phyloP scores from a whole-genome alignment of 1,140 invertebrate genomes.

The Ylistrum balloti region DNA sequence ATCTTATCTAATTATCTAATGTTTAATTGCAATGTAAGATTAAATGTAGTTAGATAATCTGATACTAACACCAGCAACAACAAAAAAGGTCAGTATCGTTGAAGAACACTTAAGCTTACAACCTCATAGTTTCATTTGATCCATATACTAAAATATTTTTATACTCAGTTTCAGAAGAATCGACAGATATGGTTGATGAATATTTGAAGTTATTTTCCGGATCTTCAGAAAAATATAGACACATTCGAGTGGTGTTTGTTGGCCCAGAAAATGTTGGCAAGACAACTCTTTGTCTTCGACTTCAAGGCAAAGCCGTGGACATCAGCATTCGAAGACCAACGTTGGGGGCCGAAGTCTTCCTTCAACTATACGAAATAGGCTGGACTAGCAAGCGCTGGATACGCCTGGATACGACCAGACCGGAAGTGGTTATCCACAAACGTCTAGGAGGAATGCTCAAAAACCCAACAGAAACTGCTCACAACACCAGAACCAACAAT shows the following conservation, averaged over 20 bases:
- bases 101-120: too few relatives aligned
- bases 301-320: not conserved
- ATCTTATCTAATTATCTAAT: too few relatives aligned
- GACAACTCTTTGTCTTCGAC: conserved; percentile 10
- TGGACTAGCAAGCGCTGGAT: not conserved
- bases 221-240: not conserved
- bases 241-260: not conserved
- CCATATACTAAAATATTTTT: not conserved
- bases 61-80: too few relatives aligned
- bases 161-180: not conserved
- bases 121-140: not conserved
- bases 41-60: too few relatives aligned
- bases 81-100: too few relatives aligned
- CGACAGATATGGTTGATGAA: not conserved
- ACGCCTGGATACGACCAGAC: not conserved
- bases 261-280: conserved; percentile 11
- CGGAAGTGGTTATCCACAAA: not conserved
- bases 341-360: not conserved
- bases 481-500: not conserved
- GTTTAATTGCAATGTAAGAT: too few relatives aligned
- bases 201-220: not conserved
- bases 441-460: not conserved
- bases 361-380: not conserved
- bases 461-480: not conserved
- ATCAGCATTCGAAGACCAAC: not conserved